Evolutionary conservation across 37 sponge, comb jelly and placozoan genomes (phyloP).

Genomic region (Ianthella basta): DNA sequence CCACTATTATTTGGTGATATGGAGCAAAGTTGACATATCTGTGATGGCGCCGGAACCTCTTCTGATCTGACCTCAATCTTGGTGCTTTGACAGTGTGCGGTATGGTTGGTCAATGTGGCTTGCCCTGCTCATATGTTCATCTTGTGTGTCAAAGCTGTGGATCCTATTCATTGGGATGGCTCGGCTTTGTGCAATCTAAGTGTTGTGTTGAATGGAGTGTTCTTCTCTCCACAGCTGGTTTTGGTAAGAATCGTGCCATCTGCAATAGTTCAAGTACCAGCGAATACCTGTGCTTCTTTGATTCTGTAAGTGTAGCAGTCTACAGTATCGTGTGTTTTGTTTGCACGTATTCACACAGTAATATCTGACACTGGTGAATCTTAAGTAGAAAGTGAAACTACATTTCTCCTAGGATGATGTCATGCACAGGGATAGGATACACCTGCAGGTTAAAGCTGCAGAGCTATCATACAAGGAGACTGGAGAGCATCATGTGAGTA

Average conservation of each 20-base stretch:
- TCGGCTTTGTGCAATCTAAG: too few relatives aligned
- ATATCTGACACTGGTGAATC: not conserved
- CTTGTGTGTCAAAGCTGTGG: too few relatives aligned
- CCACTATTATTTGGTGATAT: too few relatives aligned
- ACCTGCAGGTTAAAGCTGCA: slow-evolving; percentile 57
- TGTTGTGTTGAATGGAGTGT: too few relatives aligned
- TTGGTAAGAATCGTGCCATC: slow-evolving; percentile 78
- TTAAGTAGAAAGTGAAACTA: too few relatives aligned
- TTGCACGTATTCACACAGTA: not conserved
- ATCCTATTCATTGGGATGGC: too few relatives aligned
- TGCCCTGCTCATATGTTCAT: too few relatives aligned
- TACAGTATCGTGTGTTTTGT: not conserved
- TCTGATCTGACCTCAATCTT: too few relatives aligned
- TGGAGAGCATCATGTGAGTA: not conserved
- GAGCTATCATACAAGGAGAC: not conserved
- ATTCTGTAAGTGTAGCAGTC: slow-evolving; percentile 64
- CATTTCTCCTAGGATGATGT: slow-evolving; percentile 77
- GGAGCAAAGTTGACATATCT: too few relatives aligned
- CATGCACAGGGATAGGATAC: slow-evolving; percentile 65
- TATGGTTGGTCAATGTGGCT: too few relatives aligned
- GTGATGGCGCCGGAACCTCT: too few relatives aligned
- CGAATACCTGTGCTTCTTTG: slow-evolving; percentile 72
- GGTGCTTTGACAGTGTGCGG: too few relatives aligned
- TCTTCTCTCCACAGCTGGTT: slow-evolving; percentile 59
- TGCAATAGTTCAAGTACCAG: slow-evolving; percentile 65